Evolutionary conservation across 2,888 invertebrate genomes (phyloP), one percentile per base, ranked within the genome.

Genomic region (Lacanobia oleracea): DNA sequence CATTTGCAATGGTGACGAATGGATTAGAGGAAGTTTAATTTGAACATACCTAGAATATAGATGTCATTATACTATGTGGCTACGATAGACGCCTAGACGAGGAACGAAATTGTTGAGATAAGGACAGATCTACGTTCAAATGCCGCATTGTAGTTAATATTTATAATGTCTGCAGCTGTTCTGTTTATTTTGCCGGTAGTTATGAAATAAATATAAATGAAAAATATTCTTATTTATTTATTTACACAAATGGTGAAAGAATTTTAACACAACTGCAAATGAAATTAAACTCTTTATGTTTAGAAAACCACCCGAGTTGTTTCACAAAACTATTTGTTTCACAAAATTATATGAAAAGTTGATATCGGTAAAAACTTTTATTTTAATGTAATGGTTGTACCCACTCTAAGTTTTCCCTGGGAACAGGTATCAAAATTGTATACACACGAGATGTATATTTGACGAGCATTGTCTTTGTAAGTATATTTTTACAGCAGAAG

Each of bases 331-430:
- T 64, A 71, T n/a, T n/a, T n/a, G 60, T 67, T 75, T 64, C 67
- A 72, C 50, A 68, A 57, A 67, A n/a, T n/a, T n/a, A n/a, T 54
- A 72, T 76, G 72, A 67, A 75, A 79, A 76, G 16, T 79, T 68
- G 43, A 27, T 54, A 80, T 61, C 53, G 27, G 10, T 27, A 70
- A 60, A 67, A 80, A 67, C 43, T 75, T 79, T 76, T 65, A 80
- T 72, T 65, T 57, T 67, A 75, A 67, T 67, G 45, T 76, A 67
- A 54, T 80, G 45, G 67, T 27, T 37, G 33, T 62, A 67, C 1
- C 48, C 57, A 67, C 76, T 80, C 12, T 12, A 43, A 43, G 3
- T 43, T 43, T 12, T 2, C 2, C 37, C 12, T 43, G 12, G 12
- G 43, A 43, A 43, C 43, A 2, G 43, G 12, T 43, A 43, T 3